phyloP scores from a whole-genome alignment of 1,140 invertebrate genomes.

The Heliconius himera region DNA sequence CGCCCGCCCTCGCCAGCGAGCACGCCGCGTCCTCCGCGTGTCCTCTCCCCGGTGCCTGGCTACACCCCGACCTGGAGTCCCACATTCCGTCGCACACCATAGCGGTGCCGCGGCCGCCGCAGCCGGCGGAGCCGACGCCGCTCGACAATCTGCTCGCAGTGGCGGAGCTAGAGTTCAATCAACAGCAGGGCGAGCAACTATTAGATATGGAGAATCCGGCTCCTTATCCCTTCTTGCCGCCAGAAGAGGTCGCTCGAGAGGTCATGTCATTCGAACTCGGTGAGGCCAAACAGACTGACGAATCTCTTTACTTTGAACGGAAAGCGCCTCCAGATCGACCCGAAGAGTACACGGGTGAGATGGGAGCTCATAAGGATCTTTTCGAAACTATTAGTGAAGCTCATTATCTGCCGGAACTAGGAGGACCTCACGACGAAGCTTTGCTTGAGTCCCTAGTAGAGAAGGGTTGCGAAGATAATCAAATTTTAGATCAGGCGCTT shows the following conservation, averaged over 20 bases:
- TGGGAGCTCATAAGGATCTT: slow-evolving; percentile 73
- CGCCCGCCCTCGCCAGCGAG: slow-evolving; percentile 43
- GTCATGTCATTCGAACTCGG: slow-evolving; percentile 75
- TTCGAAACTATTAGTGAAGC: slow-evolving; percentile 80
- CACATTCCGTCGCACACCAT: slow-evolving; percentile 83
- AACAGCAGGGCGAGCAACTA: slow-evolving; percentile 67
- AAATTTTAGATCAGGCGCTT: slow-evolving; percentile 76
- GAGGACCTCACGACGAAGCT: slow-evolving; percentile 82
- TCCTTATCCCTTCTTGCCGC: slow-evolving; percentile 66
- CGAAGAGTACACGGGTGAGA: slow-evolving; percentile 64
- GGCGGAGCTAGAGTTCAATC: slow-evolving; percentile 82
- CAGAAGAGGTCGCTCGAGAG: slow-evolving; percentile 71
- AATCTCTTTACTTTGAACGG: slow-evolving; percentile 65
- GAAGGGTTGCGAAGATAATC: slow-evolving; percentile 83
- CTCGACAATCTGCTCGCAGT: slow-evolving; percentile 83
- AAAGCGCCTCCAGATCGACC: slow-evolving; percentile 56
- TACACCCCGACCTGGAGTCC: slow-evolving; percentile 81
- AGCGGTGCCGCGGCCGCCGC: slow-evolving; percentile 70
- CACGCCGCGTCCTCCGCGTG: slow-evolving; percentile 42
- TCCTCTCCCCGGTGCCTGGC: slow-evolving; percentile 48
- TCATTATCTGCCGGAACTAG: slow-evolving; percentile 79
- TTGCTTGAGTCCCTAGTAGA: slow-evolving; percentile 83
- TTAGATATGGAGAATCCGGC: slow-evolving; percentile 79
- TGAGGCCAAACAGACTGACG: slow-evolving; percentile 61
- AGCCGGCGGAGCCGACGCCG: slow-evolving; percentile 61